Base-by-base conservation (phyloP, 2,888 invertebrate genomes). In the Tipula confusa region DNA sequence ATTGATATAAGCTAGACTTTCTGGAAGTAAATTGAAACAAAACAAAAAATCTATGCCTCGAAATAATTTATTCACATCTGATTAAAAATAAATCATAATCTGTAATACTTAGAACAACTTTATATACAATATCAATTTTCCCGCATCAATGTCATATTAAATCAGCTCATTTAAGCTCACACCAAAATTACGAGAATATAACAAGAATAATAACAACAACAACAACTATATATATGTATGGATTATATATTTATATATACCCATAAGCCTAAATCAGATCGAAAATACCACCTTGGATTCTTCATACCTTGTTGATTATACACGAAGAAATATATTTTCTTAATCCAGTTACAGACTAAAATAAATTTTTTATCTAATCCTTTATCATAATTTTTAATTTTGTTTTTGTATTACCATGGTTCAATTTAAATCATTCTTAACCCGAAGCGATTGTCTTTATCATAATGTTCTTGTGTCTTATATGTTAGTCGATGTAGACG, bases 261-360 rank as follows among this genome's bases (percentile, higher is more conserved):
- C 43, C 64, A 64, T 9, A 64, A 64, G 64, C 24, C 64, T 64
- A 64, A 64, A 64, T 64, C 64, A 64, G 64, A 24, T 64, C 24
- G 11, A 64, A 64, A 24, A 24, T 64, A 64, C 64, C 64, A 64
- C 64, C 64, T 64, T 24, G 64, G 24, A 64, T 64, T 64, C 24
- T 64, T 64, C 64, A 64, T 64, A 64, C 64, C 64, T 64, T 64
- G 64, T 64, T 64, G 64, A 24, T 64, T 64, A 64, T 64, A 64
- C n/a, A 36, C 64, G 64, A 64, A 64, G 24, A 43, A 43, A 64
- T 64, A 64, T 11, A 24, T 64, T 24, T 64, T n/a, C n/a, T 64
- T 64, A 64, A 64, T 64, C 18, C 64, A 64, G 24, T 64, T 64
- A 24, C 24, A 64, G n/a, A 43, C 2, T 43, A n/a, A n/a, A n/a